Evolutionary conservation across 2,797 vertebrate genomes (phyloP), one percentile per base, ranked within the genome.

Genomic region (Parauchenoglanis punctatus): DNA sequence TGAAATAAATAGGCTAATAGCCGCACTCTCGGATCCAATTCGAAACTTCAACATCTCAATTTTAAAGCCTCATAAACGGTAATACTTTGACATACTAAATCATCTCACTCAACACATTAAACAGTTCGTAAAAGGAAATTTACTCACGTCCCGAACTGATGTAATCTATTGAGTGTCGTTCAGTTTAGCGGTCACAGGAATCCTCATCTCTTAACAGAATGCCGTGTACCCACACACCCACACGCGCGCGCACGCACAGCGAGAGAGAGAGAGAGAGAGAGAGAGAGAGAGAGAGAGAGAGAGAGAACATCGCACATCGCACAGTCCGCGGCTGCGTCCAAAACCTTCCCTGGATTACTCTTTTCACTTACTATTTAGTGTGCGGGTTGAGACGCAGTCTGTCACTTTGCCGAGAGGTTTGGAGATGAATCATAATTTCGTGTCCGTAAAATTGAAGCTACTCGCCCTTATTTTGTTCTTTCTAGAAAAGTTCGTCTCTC

Each of bases 81-180:
- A 80, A 84, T 78, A 70, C 63, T 80, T 70, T 18, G 40, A 80
- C 49, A 78, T 84, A 67, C 20, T 78, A 58, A 77, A 52, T 58
- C 72, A 84, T 81, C 77, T 59, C 78, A 52, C 23, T 44, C 49
- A 80, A 86, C 70, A 63, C 81, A 67, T 78, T 84, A 77, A 83
- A 87, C 86, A 84, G 59, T 65, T 75, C 70, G 59, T 54, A 68
- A 84, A 84, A 87, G 54, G 11, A 81, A 46, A 77, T 85, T 61
- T 88, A 88, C 87, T 84, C 65, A 87, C 86, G 73, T 40, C 61
- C 31, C 25, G 54, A 80, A 80, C 54, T 54, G 68, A 75, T 65
- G 80, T 83, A 44, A 82, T 75, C 58, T 87, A 81, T 31, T 63
- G 83, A 49, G 73, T 44, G 3, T 75, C 35, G 31, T 80, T 87